These are phyloP conservation scores for Phyllostomus hastatus DNA, from an alignment of 2,113 vertebrate genomes.

Conservation along the genomic window DNA sequence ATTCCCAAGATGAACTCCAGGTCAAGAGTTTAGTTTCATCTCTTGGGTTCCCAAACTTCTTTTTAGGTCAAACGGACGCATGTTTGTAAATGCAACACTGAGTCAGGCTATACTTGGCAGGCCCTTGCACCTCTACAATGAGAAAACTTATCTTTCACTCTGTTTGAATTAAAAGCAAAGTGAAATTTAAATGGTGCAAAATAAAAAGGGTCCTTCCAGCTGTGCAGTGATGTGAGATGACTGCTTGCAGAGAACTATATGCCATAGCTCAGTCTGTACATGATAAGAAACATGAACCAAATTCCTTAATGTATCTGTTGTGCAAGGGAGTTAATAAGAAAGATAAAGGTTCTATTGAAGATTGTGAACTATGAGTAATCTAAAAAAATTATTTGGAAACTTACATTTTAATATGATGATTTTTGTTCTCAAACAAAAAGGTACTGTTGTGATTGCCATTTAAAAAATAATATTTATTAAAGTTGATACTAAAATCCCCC, in stretches of 20 bases:
- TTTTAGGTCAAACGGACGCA: not conserved
- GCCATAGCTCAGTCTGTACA: not conserved
- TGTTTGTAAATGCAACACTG: not conserved
- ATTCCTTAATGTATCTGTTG: not conserved
- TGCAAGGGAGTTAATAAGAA: not conserved
- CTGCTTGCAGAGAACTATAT: not conserved
- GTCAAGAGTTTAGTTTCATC: constrained; percentile 3
- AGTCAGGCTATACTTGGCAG: not conserved
- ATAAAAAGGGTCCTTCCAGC: not conserved
- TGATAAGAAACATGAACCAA: not conserved
- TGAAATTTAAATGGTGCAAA: not conserved
- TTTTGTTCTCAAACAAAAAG: constrained; percentile 26
- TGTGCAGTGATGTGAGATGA: not conserved
- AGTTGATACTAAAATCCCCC: constrained; percentile 32
- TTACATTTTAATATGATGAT: not conserved
- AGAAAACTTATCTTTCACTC: not conserved
- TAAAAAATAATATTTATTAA: constrained; percentile 43
- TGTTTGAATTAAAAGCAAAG: constrained; percentile 39
- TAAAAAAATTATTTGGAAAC: constrained; percentile 39
- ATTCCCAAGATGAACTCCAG: not conserved
- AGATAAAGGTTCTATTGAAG: constrained; percentile 13
- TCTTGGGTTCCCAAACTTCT: not conserved
- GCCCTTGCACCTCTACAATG: not conserved
- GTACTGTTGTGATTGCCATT: not conserved
- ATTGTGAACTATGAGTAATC: not conserved